A percentile compares a stretch with the other conserved stretches of the same genome.
phyloP scores from a whole-genome alignment of 23 tunicate species.

The Phallusia fumigata region DNA sequence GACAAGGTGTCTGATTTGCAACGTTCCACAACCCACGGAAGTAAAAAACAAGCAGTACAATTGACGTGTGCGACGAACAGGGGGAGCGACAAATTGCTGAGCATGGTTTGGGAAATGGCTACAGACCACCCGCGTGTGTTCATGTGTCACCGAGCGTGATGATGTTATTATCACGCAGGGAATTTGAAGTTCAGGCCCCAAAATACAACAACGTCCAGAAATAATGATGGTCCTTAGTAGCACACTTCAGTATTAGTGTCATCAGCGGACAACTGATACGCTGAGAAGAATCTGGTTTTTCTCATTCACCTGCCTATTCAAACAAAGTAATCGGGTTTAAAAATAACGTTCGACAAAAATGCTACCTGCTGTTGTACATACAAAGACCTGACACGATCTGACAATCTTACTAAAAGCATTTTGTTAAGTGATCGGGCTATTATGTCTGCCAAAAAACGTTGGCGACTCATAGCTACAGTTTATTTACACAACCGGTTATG shows the following conservation, averaged over 20 bases:
- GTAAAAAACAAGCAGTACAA: not conserved
- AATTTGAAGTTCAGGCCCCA: too few species aligned
- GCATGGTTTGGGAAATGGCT: not conserved
- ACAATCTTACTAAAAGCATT: not conserved
- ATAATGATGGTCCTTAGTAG: too few species aligned
- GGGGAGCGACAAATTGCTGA: not conserved
- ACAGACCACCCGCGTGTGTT: not conserved
- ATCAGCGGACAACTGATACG: too few species aligned
- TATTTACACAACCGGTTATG: conserved; percentile 7
- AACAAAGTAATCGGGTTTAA: too few species aligned
- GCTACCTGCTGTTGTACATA: not conserved
- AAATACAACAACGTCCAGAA: too few species aligned
- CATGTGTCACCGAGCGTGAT: not conserved
- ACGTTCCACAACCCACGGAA: conserved; percentile 1
- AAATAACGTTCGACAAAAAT: too few species aligned
- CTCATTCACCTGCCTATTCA: too few species aligned
- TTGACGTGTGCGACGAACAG: not conserved
- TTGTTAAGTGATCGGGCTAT: not conserved
- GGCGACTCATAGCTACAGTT: conserved; percentile 9
- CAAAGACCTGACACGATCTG: not conserved
- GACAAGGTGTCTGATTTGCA: conserved; percentile 6
- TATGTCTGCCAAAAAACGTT: not conserved
- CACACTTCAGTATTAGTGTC: too few species aligned
- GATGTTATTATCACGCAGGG: not conserved
- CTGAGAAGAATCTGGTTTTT: too few species aligned